phyloP scores from a whole-genome alignment of 2,888 invertebrate genomes.

The Bombylius major region DNA sequence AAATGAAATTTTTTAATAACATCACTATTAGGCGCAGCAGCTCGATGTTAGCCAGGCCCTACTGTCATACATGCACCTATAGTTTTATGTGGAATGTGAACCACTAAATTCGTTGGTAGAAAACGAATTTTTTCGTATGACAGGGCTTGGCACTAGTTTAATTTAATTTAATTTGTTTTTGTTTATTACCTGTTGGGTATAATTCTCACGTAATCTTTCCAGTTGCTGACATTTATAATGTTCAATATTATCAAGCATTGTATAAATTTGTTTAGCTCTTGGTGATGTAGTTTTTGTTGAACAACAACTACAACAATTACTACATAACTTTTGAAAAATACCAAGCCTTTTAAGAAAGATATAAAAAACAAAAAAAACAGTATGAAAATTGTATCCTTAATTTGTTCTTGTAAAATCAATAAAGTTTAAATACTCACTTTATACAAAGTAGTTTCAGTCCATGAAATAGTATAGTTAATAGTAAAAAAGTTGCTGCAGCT shows the following conservation, averaged over 20 bases:
- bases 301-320: conserved; percentile 60
- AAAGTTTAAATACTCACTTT: background rate
- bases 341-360: conserved; percentile 45
- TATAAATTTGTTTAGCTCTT: conserved; percentile 69
- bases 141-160: too few relatives aligned
- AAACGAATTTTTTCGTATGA: too few relatives aligned
- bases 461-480: conserved; percentile 57
- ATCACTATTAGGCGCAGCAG: too few relatives aligned
- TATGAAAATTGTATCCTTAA: background rate
- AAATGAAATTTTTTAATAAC: background rate
- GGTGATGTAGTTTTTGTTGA: conserved; percentile 60
- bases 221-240: conserved; percentile 80
- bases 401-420: background rate
- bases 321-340: conserved; percentile 46
- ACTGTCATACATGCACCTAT: background rate
- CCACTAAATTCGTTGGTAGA: too few relatives aligned
- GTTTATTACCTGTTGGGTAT: conserved; percentile 64
- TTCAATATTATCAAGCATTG: conserved; percentile 82
- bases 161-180: background rate
- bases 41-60: background rate
- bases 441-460: background rate
- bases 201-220: conserved; percentile 80
- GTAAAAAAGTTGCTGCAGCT: conserved; percentile 66
- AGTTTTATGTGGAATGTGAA: too few relatives aligned
- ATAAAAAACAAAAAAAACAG: background rate